A percentile compares a stretch with the other conserved stretches of the same genome.
phyloP scores from a whole-genome alignment of 2,797 vertebrate species.

The Micropoecilia bifurca region DNA sequence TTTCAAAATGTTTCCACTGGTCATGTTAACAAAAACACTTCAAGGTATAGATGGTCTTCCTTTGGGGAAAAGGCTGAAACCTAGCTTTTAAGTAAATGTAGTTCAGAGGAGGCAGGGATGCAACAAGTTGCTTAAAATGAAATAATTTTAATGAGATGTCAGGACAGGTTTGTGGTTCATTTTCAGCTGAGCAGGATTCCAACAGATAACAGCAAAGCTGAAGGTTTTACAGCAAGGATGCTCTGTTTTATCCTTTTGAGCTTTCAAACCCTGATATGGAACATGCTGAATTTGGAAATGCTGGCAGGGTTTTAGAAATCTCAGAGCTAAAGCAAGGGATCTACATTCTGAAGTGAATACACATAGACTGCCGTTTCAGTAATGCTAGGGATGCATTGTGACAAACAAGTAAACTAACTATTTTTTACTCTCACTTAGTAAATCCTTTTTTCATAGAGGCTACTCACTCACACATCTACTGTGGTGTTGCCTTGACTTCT shows the following conservation, averaged over 20 bases:
- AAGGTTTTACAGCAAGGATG: not conserved
- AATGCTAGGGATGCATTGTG: not conserved
- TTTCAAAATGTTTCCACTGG: not conserved
- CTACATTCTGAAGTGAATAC: not conserved
- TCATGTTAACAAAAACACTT: not conserved
- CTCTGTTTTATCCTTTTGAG: conserved; percentile 3
- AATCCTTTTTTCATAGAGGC: not conserved
- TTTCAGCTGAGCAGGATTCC: not conserved
- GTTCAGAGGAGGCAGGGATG: not conserved
- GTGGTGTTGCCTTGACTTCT: not conserved
- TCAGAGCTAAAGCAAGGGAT: not conserved
- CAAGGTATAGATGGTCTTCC: not conserved
- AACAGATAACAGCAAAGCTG: not conserved
- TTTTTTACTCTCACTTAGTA: not conserved
- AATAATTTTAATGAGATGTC: not conserved
- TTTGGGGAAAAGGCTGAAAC: not conserved
- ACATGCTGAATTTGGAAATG: not conserved
- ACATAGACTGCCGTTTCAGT: not conserved
- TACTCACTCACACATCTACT: not conserved
- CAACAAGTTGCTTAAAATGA: not conserved
- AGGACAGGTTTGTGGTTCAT: not conserved
- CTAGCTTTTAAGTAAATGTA: not conserved
- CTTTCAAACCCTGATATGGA: not conserved
- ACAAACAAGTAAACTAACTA: not conserved
- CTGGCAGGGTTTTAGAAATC: not conserved